phyloP scores from a whole-genome alignment of 2,113 vertebrate genomes.

The Corvus moneduloides region DNA sequence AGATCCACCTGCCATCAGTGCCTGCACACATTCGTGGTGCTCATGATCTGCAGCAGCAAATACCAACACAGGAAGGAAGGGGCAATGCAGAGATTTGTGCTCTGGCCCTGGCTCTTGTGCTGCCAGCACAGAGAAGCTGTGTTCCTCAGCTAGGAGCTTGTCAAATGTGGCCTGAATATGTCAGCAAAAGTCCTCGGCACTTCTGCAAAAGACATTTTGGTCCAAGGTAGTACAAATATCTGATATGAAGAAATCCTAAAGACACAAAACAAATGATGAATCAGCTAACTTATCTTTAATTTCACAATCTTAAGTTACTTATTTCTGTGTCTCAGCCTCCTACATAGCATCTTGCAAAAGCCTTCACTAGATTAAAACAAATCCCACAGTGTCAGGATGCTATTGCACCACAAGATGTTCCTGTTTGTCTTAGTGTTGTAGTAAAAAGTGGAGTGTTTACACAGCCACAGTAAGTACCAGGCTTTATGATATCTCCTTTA shows the following conservation, averaged over 20 bases:
- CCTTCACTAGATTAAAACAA: constrained; percentile 20
- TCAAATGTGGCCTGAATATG: neutral
- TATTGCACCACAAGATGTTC: constrained; percentile 20
- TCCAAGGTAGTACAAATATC: neutral
- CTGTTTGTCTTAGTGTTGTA: constrained; percentile 17
- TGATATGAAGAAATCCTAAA: constrained; percentile 31
- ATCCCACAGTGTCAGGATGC: neutral
- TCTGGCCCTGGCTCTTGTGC: neutral
- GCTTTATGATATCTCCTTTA: neutral
- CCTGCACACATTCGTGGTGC: neutral
- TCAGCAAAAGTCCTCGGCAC: neutral
- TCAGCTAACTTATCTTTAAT: constrained; percentile 29
- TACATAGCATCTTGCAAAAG: constrained; percentile 55
- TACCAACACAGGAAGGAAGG: neutral
- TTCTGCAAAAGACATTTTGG: neutral
- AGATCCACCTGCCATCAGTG: neutral
- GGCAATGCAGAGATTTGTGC: neutral
- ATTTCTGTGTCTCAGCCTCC: constrained; percentile 27
- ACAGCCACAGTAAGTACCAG: neutral
- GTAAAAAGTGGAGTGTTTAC: neutral
- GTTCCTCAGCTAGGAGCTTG: neutral
- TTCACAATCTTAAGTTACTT: constrained; percentile 8
- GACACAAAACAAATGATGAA: neutral
- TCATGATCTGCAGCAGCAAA: neutral
- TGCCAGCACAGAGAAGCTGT: neutral